These are phyloP conservation scores for Eupithecia abbreviata DNA, from an alignment of 2,888 invertebrate species.

Conservation along the genomic window DNA sequence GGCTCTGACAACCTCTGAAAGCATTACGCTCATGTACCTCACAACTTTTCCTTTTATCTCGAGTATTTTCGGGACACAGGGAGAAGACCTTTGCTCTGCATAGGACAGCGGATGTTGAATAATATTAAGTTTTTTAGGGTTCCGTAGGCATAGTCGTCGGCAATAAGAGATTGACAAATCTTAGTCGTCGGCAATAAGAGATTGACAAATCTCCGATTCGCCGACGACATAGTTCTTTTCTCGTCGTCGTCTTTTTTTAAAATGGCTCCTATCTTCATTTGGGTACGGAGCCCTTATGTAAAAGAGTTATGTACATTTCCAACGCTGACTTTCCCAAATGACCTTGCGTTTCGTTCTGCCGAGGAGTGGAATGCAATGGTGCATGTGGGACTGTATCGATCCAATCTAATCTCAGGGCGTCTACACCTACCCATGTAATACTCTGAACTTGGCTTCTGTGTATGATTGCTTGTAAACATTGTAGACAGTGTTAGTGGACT, in stretches of 20 bases:
- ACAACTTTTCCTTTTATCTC: conserved; percentile 3
- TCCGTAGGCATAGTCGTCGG: too few relatives aligned
- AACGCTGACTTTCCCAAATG: neutral
- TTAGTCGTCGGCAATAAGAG: too few relatives aligned
- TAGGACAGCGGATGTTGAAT: neutral
- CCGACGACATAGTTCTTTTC: too few relatives aligned
- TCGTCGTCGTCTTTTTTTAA: too few relatives aligned
- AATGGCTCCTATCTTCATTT: too few relatives aligned
- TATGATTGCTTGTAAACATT: neutral
- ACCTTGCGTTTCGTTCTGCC: neutral
- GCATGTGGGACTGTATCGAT: conserved; percentile 15
- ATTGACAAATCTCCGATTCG: too few relatives aligned
- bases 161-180: too few relatives aligned
- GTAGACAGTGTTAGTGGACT: neutral
- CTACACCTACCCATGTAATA: neutral
- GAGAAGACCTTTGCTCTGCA: neutral
- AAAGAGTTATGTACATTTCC: neutral
- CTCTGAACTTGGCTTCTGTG: neutral
- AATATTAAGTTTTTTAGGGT: neutral
- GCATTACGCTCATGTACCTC: neutral
- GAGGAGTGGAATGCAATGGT: conserved; percentile 13
- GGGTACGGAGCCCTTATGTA: neutral
- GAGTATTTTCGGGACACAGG: neutral
- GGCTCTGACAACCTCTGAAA: neutral
- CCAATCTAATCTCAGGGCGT: conserved; percentile 7